Base-by-base conservation (phyloP, 2,888 invertebrate species). In the Scotopteryx bipunctaria region DNA sequence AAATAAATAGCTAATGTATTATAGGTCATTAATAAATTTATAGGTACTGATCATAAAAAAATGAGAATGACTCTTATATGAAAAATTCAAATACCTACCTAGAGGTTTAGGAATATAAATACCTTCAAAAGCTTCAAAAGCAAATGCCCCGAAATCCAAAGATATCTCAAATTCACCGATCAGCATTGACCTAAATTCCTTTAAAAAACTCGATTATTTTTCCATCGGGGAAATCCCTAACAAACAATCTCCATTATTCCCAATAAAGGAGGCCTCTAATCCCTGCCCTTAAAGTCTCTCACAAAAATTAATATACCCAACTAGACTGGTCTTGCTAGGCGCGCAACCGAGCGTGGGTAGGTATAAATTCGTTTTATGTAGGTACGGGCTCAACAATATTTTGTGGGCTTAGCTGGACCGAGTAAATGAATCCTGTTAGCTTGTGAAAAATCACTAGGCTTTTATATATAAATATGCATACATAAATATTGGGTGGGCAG, bases 221-320 rank as follows among this genome's bases (percentile, higher is more conserved):
- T 36, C 36, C 51, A 41, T 49, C 29, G 43, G 35, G 31, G 57
- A 59, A 59, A 56, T 56, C 49, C 42, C 37, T 14, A 47, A 52
- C 57, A 54, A 59, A 59, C 61, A 54, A 55, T 59, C 29, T 44
- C 55, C 48, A 51, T 52, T 50, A 48, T 14, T 42, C 33, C 32
- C 36, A 40, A 37, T 49, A 55, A 56, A 45, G 48, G 27, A 47
- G 37, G 19, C 25, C 40, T 35, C 27, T 17, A 42, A 47, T 61
- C 55, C 45, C 25, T 50, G 16, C 23, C 48, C 55, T 50, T 51
- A 49, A 64, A 63, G 58, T 62, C 64, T 61, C 43, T 44, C 51
- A 52, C 64, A 71, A 73, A 73, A 73, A 73, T 69, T 71, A 66
- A 75, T 72, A 69, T 57, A 65, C 68, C 66, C 67, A 67, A 69